Percentiles rank a stretch among this genome's conserved stretches.
Evolutionary conservation across 2,113 vertebrate species (phyloP).

Genomic region (Thalassoma bifasciatum): DNA sequence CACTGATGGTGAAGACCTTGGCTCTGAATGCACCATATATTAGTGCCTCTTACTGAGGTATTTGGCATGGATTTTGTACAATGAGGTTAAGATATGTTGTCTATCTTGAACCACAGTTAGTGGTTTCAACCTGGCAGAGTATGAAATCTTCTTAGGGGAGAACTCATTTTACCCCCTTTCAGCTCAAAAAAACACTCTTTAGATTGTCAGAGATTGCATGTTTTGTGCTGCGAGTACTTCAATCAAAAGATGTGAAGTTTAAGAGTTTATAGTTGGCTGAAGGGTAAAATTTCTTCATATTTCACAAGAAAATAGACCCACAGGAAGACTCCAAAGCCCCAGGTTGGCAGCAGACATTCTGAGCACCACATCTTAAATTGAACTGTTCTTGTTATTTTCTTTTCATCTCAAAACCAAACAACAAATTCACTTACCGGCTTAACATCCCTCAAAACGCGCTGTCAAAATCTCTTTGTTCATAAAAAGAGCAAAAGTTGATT

Average conservation of each 20-base stretch:
- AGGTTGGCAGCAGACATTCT: background rate
- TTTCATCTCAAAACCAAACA: background rate
- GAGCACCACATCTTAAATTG: background rate
- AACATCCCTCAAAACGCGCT: background rate
- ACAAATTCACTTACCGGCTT: conserved; percentile 3
- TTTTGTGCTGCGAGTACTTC: background rate
- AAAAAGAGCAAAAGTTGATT: conserved; percentile 35
- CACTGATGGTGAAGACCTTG: too few relatives aligned
- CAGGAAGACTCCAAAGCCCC: background rate
- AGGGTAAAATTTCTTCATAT: background rate
- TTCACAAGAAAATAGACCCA: background rate
- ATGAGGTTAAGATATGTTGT: too few relatives aligned
- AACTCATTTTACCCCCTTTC: background rate
- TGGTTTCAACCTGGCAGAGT: too few relatives aligned
- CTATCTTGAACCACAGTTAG: too few relatives aligned
- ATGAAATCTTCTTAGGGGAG: background rate
- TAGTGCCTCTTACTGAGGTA: too few relatives aligned
- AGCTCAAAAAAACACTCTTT: background rate
- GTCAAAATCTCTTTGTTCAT: conserved; percentile 5
- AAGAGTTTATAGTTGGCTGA: background rate
- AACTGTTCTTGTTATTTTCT: background rate
- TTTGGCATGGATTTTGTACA: too few relatives aligned
- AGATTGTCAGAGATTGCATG: background rate
- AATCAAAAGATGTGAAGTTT: background rate
- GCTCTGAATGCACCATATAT: too few relatives aligned